These are phyloP conservation scores for Patella vulgata DNA, from an alignment of 1,140 invertebrate genomes.

Conservation along the genomic window DNA sequence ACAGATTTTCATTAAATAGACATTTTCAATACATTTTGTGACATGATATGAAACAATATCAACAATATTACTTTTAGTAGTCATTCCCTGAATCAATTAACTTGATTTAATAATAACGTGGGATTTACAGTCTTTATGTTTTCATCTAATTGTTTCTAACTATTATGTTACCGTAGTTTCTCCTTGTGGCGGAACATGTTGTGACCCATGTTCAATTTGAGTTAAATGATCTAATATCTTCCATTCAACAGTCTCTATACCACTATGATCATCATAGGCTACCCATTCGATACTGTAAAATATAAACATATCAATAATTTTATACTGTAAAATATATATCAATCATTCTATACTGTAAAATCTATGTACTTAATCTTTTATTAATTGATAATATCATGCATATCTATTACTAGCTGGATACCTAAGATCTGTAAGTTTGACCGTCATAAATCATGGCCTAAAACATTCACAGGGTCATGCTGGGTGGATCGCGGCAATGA, in stretches of 20 bases:
- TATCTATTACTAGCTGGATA: too few species aligned
- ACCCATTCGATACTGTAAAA: constrained; percentile 40
- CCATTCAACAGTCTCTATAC: constrained; percentile 35
- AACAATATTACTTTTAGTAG: not conserved
- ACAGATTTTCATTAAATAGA: not conserved
- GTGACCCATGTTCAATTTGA: constrained; percentile 30
- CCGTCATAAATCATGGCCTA: too few species aligned
- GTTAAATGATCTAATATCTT: constrained; percentile 34
- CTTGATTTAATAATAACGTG: not conserved
- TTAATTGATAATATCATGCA: too few species aligned
- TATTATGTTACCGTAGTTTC: constrained; percentile 10
- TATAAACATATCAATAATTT: too few species aligned
- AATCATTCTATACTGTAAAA: too few species aligned
- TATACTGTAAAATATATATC: too few species aligned
- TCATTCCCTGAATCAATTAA: not conserved
- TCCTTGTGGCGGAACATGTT: constrained; percentile 28
- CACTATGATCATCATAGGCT: constrained; percentile 42
- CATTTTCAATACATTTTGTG: not conserved
- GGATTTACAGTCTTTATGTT: not conserved
- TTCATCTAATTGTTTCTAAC: not conserved
- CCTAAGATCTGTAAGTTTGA: too few species aligned
- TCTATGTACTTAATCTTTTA: too few species aligned
- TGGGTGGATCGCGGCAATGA: too few species aligned
- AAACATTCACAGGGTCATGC: too few species aligned
- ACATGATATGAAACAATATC: not conserved